Conservation (phyloP, 2,888 invertebrate genomes). For the Leptinotarsa rubiginosa region DNA sequence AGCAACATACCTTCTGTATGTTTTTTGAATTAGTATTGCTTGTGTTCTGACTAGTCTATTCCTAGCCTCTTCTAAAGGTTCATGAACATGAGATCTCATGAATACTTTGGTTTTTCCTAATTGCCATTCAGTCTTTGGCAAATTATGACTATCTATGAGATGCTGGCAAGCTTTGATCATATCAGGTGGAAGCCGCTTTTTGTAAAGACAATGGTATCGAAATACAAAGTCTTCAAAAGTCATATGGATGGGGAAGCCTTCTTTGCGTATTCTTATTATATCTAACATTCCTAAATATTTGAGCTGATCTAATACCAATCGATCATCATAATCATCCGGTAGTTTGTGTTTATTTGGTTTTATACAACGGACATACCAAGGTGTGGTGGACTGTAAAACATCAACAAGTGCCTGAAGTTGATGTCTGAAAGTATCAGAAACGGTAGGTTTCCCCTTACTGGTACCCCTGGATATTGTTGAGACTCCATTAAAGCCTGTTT, state of each 20-base stretch:
- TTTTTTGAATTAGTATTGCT: slow-evolving; percentile 81
- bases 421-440: slow-evolving; percentile 89
- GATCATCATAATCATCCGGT: slow-evolving; percentile 82
- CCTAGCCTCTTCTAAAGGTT: slow-evolving; percentile 85
- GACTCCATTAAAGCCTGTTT: slow-evolving; percentile 60
- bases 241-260: slow-evolving; percentile 90
- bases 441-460: slow-evolving; percentile 89
- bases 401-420: slow-evolving; percentile 90
- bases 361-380: slow-evolving; percentile 94
- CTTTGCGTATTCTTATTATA: slow-evolving; percentile 89
- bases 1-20: slow-evolving; percentile 75
- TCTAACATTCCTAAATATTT: slow-evolving; percentile 93
- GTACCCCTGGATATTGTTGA: slow-evolving; percentile 84
- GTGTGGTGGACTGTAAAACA: slow-evolving; percentile 88
- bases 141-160: slow-evolving; percentile 74
- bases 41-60: slow-evolving; percentile 77
- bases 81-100: slow-evolving; percentile 83
- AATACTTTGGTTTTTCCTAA: slow-evolving; percentile 90
- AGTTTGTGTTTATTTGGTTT: slow-evolving; percentile 90
- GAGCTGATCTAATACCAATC: slow-evolving; percentile 86
- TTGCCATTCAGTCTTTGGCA: slow-evolving; percentile 86
- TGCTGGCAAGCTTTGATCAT: slow-evolving; percentile 65
- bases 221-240: slow-evolving; percentile 80
- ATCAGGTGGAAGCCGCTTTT: slow-evolving; percentile 67
- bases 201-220: slow-evolving; percentile 80